Conservation (phyloP, 1,140 invertebrate species). For the Archivesica marissinica region DNA sequence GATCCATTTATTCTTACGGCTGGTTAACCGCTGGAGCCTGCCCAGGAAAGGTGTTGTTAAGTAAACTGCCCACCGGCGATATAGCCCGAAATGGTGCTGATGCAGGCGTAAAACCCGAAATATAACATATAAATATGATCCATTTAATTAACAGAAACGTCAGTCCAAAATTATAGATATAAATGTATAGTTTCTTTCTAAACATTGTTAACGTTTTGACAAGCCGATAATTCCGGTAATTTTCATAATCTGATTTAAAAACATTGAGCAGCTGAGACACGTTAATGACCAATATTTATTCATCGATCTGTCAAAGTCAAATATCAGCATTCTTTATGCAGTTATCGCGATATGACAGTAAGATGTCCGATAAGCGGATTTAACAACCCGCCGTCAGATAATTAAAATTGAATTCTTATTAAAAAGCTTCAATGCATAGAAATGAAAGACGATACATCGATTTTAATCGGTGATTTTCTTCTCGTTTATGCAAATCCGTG, state of each 20-base stretch:
- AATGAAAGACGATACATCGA: constrained; percentile 4
- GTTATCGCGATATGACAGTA: not conserved
- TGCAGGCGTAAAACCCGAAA: too few relatives aligned
- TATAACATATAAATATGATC: too few relatives aligned
- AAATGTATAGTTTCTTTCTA: too few relatives aligned
- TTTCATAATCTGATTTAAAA: not conserved
- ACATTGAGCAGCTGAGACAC: not conserved
- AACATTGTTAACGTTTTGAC: too few relatives aligned
- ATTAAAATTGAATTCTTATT: constrained; percentile 16
- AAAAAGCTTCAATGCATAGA: not conserved
- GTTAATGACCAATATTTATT: not conserved
- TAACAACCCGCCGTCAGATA: not conserved
- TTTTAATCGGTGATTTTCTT: constrained; percentile 8
- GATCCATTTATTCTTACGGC: too few relatives aligned
- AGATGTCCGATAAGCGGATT: not conserved
- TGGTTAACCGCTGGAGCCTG: too few relatives aligned
- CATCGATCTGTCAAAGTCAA: not conserved
- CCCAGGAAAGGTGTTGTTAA: too few relatives aligned
- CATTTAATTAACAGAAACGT: too few relatives aligned
- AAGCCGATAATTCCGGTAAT: too few relatives aligned
- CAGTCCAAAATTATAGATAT: too few relatives aligned
- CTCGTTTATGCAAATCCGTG: constrained; percentile 2
- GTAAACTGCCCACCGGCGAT: too few relatives aligned
- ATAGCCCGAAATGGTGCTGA: too few relatives aligned
- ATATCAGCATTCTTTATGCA: not conserved